Conservation (phyloP, 2,888 invertebrate species). For the Salpingus planirostris region DNA sequence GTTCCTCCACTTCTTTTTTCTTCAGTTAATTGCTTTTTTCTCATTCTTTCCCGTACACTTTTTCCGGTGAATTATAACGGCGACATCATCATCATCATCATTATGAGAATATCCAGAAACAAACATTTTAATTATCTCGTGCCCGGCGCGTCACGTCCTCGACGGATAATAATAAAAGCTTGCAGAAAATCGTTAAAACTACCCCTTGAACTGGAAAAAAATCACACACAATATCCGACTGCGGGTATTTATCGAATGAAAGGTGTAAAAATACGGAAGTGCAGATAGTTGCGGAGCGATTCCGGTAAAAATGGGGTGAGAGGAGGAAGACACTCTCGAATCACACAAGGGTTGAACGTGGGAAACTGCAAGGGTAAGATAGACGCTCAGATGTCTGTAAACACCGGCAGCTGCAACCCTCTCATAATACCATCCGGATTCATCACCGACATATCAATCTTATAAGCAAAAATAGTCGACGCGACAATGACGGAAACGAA, state of each 20-base stretch:
- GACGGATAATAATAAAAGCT: too few species aligned
- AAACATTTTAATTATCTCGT: too few species aligned
- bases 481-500: too few species aligned
- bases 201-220: neutral
- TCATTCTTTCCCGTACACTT: neutral
- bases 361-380: conserved; percentile 34
- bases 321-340: conserved; percentile 22
- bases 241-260: neutral
- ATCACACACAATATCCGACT: too few species aligned
- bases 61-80: too few species aligned
- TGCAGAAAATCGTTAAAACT: too few species aligned
- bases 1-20: neutral
- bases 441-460: too few species aligned
- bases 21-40: neutral
- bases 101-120: too few species aligned
- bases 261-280: conserved; percentile 31
- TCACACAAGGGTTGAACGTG: conserved; percentile 36
- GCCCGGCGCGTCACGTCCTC: too few species aligned
- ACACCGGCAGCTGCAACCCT: conserved; percentile 24
- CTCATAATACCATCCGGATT: too few species aligned
- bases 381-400: conserved; percentile 24
- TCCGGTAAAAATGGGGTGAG: conserved; percentile 36
- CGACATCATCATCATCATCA: too few species aligned
- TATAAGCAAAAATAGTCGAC: too few species aligned
- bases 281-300: conserved; percentile 38